phyloP scores from a whole-genome alignment of 2,113 vertebrate genomes.

The Ophiodon elongatus region DNA sequence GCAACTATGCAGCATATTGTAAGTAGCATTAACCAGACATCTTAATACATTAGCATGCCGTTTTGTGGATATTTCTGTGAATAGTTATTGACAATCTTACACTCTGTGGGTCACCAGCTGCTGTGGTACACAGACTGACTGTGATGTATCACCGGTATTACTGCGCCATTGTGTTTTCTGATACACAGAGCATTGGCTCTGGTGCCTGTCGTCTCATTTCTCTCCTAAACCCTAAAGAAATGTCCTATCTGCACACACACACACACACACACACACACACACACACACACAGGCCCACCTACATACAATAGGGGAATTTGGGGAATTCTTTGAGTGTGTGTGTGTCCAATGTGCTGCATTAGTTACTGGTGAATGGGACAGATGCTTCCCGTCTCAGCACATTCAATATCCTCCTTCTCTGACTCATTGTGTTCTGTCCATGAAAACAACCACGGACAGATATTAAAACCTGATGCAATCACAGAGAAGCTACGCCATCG shows the following conservation, averaged over 20 bases:
- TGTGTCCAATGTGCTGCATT: slow-evolving; percentile 36
- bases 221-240: slow-evolving; percentile 16
- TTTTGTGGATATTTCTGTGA: slow-evolving; percentile 30
- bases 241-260: background rate
- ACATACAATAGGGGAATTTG: slow-evolving; percentile 13
- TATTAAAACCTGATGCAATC: slow-evolving; percentile 72
- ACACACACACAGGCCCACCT: background rate
- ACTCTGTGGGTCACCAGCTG: slow-evolving; percentile 44
- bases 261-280: background rate
- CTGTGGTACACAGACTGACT: slow-evolving; percentile 36
- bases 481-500: background rate
- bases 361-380: slow-evolving; percentile 45
- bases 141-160: slow-evolving; percentile 62
- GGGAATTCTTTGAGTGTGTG: slow-evolving; percentile 16
- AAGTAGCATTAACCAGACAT: background rate
- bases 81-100: slow-evolving; percentile 23
- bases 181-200: slow-evolving; percentile 37
- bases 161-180: slow-evolving; percentile 46
- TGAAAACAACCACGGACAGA: slow-evolving; percentile 54
- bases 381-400: slow-evolving; percentile 37
- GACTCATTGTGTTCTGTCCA: slow-evolving; percentile 34
- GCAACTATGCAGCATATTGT: background rate
- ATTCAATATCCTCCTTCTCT: slow-evolving; percentile 58
- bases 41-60: background rate
- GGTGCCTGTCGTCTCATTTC: slow-evolving; percentile 45